Conservation (phyloP, 2,113 vertebrate species). For the Oxyura jamaicensis region DNA sequence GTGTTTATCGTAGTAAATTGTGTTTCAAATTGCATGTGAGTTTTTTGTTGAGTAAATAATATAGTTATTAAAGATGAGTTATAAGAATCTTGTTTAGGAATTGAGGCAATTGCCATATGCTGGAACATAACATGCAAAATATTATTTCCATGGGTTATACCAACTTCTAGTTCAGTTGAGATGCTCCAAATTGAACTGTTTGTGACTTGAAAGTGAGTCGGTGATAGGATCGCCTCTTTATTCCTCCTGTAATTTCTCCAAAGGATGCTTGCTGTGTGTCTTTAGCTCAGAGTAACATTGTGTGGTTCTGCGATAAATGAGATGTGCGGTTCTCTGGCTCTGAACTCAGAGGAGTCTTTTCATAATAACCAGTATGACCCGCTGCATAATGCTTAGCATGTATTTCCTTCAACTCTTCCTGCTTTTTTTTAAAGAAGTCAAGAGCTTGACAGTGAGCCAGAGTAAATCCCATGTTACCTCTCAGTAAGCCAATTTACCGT, state of each 20-base stretch:
- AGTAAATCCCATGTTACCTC: neutral
- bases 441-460: neutral
- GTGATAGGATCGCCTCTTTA: neutral
- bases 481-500: neutral
- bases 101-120: neutral
- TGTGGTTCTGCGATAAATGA: neutral
- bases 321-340: neutral
- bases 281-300: neutral
- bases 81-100: neutral
- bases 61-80: neutral
- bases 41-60: neutral
- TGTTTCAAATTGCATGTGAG: neutral
- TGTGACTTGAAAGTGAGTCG: neutral
- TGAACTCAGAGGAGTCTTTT: neutral
- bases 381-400: neutral
- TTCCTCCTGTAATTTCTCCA: neutral
- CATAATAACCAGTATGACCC: neutral
- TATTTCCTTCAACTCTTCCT: neutral
- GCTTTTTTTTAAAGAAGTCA: neutral
- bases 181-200: neutral
- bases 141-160: neutral
- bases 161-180: neutral
- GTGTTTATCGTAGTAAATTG: accelerated
- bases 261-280: neutral
- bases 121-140: neutral